A percentile compares a stretch with the other conserved stretches of the same genome.
Conservation (phyloP, 1,140 invertebrate species). For the Papilio dardanus region DNA sequence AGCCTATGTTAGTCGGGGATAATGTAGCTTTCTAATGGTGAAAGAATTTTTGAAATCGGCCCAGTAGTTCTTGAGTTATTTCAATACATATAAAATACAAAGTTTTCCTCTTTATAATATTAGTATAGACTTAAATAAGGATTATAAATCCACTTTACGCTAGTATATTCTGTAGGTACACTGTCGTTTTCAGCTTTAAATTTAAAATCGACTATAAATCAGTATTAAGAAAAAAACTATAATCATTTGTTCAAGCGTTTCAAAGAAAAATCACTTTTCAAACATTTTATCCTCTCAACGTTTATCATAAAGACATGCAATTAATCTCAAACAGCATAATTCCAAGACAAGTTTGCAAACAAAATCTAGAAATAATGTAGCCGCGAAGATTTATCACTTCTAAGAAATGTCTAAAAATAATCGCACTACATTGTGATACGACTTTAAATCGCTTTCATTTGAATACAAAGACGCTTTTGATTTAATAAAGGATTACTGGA, state of each 20-base stretch:
- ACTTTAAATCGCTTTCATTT: neutral
- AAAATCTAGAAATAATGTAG: constrained; percentile 15
- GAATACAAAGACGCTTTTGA: neutral
- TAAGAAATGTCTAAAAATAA: neutral
- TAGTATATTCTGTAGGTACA: neutral
- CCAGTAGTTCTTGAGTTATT: no score
- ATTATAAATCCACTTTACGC: no score
- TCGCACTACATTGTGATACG: neutral
- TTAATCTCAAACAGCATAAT: constrained; percentile 9
- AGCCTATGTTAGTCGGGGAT: no score
- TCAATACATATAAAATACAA: no score
- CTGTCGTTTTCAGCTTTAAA: neutral
- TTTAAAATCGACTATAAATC: neutral
- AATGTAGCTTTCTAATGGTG: no score
- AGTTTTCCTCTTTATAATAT: no score
- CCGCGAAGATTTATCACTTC: neutral
- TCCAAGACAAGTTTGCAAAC: constrained; percentile 9
- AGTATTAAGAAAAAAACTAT: neutral
- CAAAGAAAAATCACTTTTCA: constrained; percentile 12
- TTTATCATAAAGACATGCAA: neutral
- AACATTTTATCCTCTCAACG: neutral
- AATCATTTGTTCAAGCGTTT: neutral
- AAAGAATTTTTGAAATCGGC: no score
- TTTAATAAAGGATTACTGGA: neutral
- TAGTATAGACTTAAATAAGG: no score